Evolutionary conservation across 1,140 invertebrate genomes (phyloP), one percentile per base, ranked within the genome.

Genomic region (Eciton burchellii): DNA sequence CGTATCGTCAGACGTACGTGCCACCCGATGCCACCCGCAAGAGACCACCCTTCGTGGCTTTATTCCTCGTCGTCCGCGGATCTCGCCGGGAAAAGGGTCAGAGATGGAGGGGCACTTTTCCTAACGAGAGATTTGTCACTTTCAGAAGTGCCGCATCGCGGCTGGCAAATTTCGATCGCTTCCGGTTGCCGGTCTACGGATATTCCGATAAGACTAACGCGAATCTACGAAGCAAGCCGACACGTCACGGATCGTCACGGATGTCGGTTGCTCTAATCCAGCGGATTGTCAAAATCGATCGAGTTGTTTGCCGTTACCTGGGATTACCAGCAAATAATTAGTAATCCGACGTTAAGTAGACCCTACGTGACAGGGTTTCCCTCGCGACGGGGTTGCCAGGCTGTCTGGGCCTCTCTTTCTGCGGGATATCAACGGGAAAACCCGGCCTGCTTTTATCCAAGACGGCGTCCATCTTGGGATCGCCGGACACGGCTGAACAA

Each of bases 321-420:
- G 63, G 81, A 82, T 89, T 81, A 89, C 84, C 84, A 60, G 24
- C 71, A 71, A 86, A 89, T 87, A 89, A 88, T 89, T 89, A 88
- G 82, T 86, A 89, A 89, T 77, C 81, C 81, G 57, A 3, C 71
- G 68, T 73, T 81, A 87, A 87, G 66, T 56, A 84, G 85, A 72
- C 19, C 45, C 60, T 62, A 60, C 3, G 1, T 19, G 16, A 52
- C 49, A n/a, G 14, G 14, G 14, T 62, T 43, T 11, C 49, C 43
- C 43, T 16, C 45, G 21, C n/a, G n/a, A n/a, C n/a, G 47, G 41
- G n/a, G 9, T 19, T n/a, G n/a, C 9, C 54, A 21, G 35, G 1
- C n/a, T 45, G 9, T 63, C 19, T 45, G 12, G n/a, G 5, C 9
- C 85, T 45, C 45, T 16, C 24, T 62, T 63, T 81, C 66, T 49